Base-by-base conservation (phyloP, 2,113 vertebrate genomes). In the Hoplias malabaricus region DNA sequence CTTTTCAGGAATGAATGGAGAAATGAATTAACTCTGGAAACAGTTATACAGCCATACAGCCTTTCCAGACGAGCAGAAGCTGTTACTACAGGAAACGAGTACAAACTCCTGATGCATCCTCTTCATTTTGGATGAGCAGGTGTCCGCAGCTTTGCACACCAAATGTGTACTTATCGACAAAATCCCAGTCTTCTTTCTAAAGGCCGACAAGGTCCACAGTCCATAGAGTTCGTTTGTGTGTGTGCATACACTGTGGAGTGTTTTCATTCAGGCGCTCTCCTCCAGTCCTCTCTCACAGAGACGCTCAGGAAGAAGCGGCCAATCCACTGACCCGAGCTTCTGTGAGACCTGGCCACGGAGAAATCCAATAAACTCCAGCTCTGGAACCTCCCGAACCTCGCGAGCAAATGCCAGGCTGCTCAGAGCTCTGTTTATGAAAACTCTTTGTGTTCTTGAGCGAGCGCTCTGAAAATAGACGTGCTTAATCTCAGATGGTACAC, bases 321-420 rank as follows among this genome's bases (percentile, higher is more conserved):
- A 65, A 61, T 80, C 56, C 66, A 82, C 73, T 43, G 21, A 29
- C 29, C 31, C 46, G 59, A 8, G 31, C 63, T 69, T 72, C 27
- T 56, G 77, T 56, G 69, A 34, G 27, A 73, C 48, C 36, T 70
- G 65, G 33, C 62, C 3, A 43, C 25, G 57, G 36, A 76, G 43
- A 70, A 77, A 77, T 74, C 69, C 61, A 77, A 77, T 77, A 76
- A 71, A 33, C 48, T 4, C 25, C 56, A 53, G 78, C 71, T 77
- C 66, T 25, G 59, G 62, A 69, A 82, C 27, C 61, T 27, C 57
- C 31, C 57, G 62, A 69, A 82, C 27, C 61, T 27, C 57, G 25
- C 56, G 73, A 57, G 69, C 68, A 73, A 74, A 68, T 43, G 50
- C 34, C 11, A n/a, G 3, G n/a, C 21, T 14, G 29, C 14, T 11